Evolutionary conservation across 2,797 vertebrate genomes (phyloP), one percentile per base, ranked within the genome.

Genomic region (Carapus acus): DNA sequence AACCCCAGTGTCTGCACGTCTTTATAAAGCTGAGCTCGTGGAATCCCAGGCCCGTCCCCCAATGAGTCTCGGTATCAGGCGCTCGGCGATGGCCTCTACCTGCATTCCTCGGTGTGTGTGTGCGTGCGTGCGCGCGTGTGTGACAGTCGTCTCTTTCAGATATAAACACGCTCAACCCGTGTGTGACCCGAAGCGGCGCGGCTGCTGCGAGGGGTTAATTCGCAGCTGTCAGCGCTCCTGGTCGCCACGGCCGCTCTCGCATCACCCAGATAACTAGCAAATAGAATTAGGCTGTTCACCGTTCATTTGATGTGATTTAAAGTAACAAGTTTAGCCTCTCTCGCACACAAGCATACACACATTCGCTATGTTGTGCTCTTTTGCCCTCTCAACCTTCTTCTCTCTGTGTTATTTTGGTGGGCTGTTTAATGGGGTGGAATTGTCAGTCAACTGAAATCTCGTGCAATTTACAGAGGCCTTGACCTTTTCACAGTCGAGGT

Each of bases 11-110:
- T 77, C 56, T 75, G 39, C 72, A 31, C 21, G 17, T 27, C 39
- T 54, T 53, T 36, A 52, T 65, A 73, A 64, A 59, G 43, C 43
- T 58, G 47, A 71, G 54, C 43, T 49, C 36, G 18, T 48, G 56
- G 52, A 63, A 64, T 74, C 73, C 36, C 63, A 73, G 76, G 70
- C 64, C 44, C 58, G 49, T 44, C 45, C 49, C 67, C 64, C 40
- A 50, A 21, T 42, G 13, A 65, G 58, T 54, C 34, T 36, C 13
- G n/a, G 34, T 31, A 71, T 45, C 60, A 45, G 40, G 45, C 45
- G 64, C 41, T 66, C 43, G 59, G 43, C 42, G 43, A 41, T 55
- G 42, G 36, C 68, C 61, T 40, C 22, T 34, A 39, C 24, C 49
- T 1, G 49, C 49, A 61, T 66, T 65, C 36, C 18, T 65, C n/a